A percentile compares a stretch with the other conserved stretches of the same genome.
These are phyloP conservation scores for Meriones psammophilus DNA, from an alignment of 2,797 vertebrate genomes.

Conservation along the genomic window DNA sequence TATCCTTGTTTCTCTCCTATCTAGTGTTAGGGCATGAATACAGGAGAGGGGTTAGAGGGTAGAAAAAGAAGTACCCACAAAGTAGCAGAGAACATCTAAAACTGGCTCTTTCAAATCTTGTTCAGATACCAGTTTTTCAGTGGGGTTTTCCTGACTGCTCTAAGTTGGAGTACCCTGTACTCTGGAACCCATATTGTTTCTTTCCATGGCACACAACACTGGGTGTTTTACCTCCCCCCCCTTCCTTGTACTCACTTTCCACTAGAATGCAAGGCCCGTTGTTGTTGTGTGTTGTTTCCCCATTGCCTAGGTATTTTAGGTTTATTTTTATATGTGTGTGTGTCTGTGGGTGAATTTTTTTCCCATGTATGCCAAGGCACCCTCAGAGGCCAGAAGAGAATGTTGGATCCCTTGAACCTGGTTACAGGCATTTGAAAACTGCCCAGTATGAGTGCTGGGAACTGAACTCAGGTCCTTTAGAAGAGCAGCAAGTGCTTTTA, in stretches of 20 bases:
- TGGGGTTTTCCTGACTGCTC: neutral
- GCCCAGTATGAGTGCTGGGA: neutral
- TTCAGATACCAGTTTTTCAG: neutral
- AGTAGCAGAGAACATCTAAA: too few species aligned
- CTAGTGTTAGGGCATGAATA: too few species aligned
- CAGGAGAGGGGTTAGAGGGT: too few species aligned
- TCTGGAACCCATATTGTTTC: constrained; percentile 27
- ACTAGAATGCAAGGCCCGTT: neutral
- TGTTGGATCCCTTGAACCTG: neutral
- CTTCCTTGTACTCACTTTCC: neutral
- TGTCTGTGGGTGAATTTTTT: neutral
- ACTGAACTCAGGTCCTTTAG: neutral
- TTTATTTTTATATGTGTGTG: neutral
- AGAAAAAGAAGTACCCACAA: too few species aligned
- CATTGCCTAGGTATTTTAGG: neutral
- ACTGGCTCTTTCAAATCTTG: neutral
- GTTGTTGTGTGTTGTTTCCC: constrained; percentile 18
- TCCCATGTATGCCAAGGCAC: neutral
- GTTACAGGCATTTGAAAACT: neutral
- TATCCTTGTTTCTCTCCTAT: too few species aligned
- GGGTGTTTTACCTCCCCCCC: neutral
- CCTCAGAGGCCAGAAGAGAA: neutral
- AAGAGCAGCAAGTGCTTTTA: neutral
- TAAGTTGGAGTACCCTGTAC: neutral
- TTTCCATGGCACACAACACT: neutral